Conservation (phyloP, 2,888 invertebrate species). For the Mystacides longicornis region DNA sequence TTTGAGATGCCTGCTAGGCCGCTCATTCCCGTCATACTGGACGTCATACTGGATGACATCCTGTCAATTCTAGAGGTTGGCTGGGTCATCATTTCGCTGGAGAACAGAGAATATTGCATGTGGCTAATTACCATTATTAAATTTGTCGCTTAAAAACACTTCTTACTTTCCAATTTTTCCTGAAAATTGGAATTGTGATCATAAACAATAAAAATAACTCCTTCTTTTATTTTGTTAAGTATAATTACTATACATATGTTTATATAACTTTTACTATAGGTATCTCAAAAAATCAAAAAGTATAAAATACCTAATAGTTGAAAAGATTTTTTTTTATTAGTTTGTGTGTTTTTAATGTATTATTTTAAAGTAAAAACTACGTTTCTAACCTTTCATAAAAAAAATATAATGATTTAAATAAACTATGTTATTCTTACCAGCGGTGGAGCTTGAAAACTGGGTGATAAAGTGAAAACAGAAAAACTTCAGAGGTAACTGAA, state of each 20-base stretch:
- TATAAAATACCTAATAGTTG: too few species aligned
- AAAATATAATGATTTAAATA: too few species aligned
- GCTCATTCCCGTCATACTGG: constrained; percentile 47
- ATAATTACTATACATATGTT: too few species aligned
- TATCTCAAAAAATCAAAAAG: too few species aligned
- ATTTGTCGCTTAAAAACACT: neutral
- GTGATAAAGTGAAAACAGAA: neutral
- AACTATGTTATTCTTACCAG: neutral
- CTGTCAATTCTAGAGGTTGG: constrained; percentile 42
- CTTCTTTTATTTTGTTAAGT: too few species aligned
- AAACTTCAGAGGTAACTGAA: neutral
- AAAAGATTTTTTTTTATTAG: too few species aligned
- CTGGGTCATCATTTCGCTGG: constrained; percentile 21
- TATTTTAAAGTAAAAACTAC: neutral
- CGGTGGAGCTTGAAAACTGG: neutral
- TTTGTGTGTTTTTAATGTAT: too few species aligned
- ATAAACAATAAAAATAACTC: too few species aligned
- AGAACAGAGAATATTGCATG: neutral
- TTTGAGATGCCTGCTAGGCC: constrained; percentile 43
- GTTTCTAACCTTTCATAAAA: neutral
- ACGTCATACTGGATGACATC: constrained; percentile 48
- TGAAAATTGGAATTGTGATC: neutral
- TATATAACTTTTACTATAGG: too few species aligned
- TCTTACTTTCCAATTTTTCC: neutral
- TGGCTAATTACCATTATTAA: neutral